Evolutionary conservation across 1,140 invertebrate species (phyloP).

Genomic region (Tetragnatha versicolor): DNA sequence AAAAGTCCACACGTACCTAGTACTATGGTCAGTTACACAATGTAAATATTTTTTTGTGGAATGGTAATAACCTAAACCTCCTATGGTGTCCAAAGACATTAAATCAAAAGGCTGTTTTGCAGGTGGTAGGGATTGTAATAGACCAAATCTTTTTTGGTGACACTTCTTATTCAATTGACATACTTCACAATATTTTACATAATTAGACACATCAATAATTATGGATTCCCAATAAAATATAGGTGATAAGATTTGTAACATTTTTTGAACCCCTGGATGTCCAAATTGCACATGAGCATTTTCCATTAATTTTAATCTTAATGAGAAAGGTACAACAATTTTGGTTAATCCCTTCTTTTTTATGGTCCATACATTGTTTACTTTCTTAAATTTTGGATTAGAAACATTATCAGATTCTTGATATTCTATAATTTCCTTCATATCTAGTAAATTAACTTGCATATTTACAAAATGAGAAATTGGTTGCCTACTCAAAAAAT

Average conservation of each 20-base stretch:
- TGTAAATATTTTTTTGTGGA: conserved; percentile 18
- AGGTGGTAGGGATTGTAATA: neutral
- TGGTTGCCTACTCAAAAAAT: neutral
- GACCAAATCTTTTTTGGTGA: neutral
- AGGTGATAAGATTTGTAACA: neutral
- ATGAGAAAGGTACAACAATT: neutral
- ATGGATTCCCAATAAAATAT: neutral
- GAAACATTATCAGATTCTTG: neutral
- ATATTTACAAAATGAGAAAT: neutral
- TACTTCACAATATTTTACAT: neutral
- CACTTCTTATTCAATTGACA: neutral
- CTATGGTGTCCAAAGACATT: neutral
- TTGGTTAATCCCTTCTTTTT: neutral
- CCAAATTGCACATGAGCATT: neutral
- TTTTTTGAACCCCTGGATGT: neutral
- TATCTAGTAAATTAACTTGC: neutral
- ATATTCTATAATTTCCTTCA: neutral
- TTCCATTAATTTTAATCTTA: neutral
- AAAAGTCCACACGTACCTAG: neutral
- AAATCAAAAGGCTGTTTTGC: neutral
- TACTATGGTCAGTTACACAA: neutral
- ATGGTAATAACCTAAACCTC: neutral
- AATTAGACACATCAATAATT: neutral
- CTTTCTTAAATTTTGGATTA: neutral
- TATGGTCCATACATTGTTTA: neutral